Conservation (phyloP, 2,797 vertebrate genomes). For the Apogon hyalosoma region DNA sequence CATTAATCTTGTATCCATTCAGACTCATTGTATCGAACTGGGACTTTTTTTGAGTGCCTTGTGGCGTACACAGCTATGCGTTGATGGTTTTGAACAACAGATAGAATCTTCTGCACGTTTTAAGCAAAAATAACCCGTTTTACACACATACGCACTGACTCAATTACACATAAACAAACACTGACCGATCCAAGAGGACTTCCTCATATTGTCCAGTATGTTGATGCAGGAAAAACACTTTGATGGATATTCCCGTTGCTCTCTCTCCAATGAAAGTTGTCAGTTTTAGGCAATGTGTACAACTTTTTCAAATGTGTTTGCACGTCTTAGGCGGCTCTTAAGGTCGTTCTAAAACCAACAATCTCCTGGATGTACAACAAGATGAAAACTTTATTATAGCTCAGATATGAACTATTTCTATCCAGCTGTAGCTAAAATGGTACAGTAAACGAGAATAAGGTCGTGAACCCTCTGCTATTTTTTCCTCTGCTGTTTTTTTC, state of each 20-base stretch:
- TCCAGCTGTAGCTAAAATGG: neutral
- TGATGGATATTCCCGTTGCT: slow-evolving; percentile 62
- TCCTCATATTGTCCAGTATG: slow-evolving; percentile 75
- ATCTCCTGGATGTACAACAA: neutral
- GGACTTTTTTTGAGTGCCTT: no score
- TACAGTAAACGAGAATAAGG: neutral
- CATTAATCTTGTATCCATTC: slow-evolving; percentile 7
- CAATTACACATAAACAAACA: slow-evolving; percentile 13
- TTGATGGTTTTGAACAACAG: no score
- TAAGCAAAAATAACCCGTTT: no score
- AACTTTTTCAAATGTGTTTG: slow-evolving; percentile 1
- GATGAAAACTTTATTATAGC: slow-evolving; percentile 1
- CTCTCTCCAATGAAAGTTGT: slow-evolving; percentile 17
- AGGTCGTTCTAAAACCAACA: neutral
- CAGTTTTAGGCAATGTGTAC: slow-evolving; percentile 21
- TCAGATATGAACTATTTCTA: neutral
- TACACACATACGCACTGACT: neutral
- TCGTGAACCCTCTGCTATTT: neutral
- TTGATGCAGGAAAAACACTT: slow-evolving; percentile 70
- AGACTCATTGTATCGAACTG: no score
- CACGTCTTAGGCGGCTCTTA: neutral
- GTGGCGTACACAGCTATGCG: no score
- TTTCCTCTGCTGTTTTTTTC: neutral
- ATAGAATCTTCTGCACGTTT: no score
- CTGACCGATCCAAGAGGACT: slow-evolving; percentile 49